Percentiles rank a stretch among this genome's conserved stretches.
These are phyloP conservation scores for Berghia stephanieae DNA, from an alignment of 1,140 invertebrate species.

Conservation along the genomic window DNA sequence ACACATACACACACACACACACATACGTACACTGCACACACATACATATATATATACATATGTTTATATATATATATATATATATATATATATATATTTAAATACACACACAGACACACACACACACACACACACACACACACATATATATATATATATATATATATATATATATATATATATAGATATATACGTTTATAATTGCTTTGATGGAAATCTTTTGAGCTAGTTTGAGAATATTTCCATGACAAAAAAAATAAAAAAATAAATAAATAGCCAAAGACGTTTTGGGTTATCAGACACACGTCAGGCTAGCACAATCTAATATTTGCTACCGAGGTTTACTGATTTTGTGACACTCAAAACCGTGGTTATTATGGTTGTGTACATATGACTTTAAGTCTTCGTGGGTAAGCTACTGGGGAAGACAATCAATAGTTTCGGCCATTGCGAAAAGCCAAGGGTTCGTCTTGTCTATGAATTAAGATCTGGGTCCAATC, in stretches of 20 bases:
- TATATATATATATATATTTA: not conserved
- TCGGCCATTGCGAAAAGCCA: not conserved
- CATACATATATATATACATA: not conserved
- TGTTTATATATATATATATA: not conserved
- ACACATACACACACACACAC: not conserved
- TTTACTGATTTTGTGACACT: no score
- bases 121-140: not conserved
- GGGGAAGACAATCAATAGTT: not conserved
- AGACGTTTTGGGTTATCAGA: not conserved
- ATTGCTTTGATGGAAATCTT: not conserved
- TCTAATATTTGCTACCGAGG: no score
- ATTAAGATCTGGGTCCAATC: not conserved
- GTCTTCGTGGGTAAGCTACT: not conserved
- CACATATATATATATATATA: constrained; percentile 12
- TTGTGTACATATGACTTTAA: not conserved
- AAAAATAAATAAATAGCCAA: not conserved
- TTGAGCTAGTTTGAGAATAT: not conserved
- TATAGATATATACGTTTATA: constrained; percentile 12
- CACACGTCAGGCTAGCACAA: not conserved
- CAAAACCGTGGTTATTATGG: not conserved
- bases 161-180: constrained; percentile 13
- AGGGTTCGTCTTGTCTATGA: not conserved
- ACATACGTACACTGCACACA: not conserved
- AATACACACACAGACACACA: constrained; percentile 12
- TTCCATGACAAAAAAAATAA: not conserved